Conservation (phyloP, 37 sponge, comb jelly and placozoan genomes). For the Halichondria panicea region DNA sequence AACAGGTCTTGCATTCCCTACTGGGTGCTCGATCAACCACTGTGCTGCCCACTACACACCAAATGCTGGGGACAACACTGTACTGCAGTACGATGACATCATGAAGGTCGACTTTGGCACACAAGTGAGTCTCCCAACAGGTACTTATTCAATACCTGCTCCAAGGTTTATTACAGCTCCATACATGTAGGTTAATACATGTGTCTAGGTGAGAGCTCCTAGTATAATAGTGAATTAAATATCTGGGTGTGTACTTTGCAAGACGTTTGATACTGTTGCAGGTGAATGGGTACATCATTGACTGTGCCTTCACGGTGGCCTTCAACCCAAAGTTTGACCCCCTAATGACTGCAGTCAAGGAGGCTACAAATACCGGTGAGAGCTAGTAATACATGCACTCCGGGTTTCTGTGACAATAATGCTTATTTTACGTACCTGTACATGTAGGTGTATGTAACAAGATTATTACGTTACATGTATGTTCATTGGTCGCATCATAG, state of each 20-base stretch:
- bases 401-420: neutral
- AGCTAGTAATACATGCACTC: neutral
- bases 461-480: too few relatives aligned
- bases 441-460: neutral
- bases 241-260: neutral
- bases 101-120: constrained; percentile 99
- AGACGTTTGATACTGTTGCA: constrained; percentile 14
- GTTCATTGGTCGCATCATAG: too few relatives aligned
- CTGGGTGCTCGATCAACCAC: constrained; percentile 96
- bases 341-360: constrained; percentile 87
- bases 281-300: constrained; percentile 93
- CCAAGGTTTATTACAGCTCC: too few relatives aligned
- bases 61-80: constrained; percentile 95
- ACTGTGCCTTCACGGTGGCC: constrained; percentile 98
- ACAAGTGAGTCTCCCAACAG: constrained; percentile 59
- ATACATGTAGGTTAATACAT: too few relatives aligned
- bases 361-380: constrained; percentile 91
- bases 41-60: constrained; percentile 99
- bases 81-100: constrained; percentile 95
- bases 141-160: too few relatives aligned
- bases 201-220: too few relatives aligned
- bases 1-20: constrained; percentile 95
- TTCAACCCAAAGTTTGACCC: constrained; percentile 94
- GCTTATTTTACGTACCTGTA: neutral
- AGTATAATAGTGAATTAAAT: too few relatives aligned